phyloP scores from a whole-genome alignment of 2,888 invertebrate species.

The Crepidodera aurea region DNA sequence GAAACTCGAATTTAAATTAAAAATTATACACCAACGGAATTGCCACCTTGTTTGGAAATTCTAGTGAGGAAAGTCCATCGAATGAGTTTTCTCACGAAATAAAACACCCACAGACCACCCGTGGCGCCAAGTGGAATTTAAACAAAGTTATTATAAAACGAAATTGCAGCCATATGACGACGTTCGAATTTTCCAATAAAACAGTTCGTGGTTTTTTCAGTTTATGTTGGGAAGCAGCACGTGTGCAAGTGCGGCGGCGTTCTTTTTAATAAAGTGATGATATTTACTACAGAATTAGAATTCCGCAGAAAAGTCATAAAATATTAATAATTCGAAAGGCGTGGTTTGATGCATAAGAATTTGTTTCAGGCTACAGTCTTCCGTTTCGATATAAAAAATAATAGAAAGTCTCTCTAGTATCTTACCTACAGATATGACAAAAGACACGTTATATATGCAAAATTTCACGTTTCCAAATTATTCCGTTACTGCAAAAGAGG shows the following conservation, averaged over 20 bases:
- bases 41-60: conserved; percentile 16
- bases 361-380: too few species aligned
- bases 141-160: conserved; percentile 23
- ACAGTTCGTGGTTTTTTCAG: conserved; percentile 20
- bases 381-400: too few species aligned
- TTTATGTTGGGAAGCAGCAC: background rate
- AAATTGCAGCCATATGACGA: conserved; percentile 18
- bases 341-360: too few species aligned
- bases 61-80: conserved; percentile 10
- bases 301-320: too few species aligned
- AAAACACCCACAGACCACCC: conserved; percentile 21
- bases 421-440: too few species aligned
- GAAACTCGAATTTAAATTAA: conserved; percentile 20
- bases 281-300: too few species aligned
- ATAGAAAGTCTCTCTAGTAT: too few species aligned
- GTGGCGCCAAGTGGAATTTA: conserved; percentile 18
- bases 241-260: background rate
- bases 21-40: conserved; percentile 15
- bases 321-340: too few species aligned
- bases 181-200: conserved; percentile 11
- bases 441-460: too few species aligned
- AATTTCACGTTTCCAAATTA: too few species aligned
- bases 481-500: too few species aligned
- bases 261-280: background rate
- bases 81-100: conserved; percentile 16